Percentiles rank a stretch among this genome's conserved stretches.
Evolutionary conservation across 2,113 vertebrate genomes (phyloP).

Genomic region (Dasypus novemcinctus): DNA sequence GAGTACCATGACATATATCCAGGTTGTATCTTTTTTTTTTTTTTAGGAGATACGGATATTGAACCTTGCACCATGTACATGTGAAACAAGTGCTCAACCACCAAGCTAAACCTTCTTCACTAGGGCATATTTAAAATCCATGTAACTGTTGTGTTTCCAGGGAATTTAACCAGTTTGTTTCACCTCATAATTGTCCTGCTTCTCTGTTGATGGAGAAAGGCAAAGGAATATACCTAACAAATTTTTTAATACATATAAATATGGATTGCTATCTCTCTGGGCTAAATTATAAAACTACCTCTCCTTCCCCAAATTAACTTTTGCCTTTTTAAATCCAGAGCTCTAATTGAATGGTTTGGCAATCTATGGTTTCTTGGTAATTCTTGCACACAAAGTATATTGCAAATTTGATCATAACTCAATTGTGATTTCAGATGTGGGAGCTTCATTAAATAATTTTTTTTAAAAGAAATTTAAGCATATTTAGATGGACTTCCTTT

Average conservation of each 20-base stretch:
- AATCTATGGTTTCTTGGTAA: background rate
- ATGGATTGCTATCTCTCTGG: background rate
- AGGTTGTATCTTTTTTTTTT: too few relatives aligned
- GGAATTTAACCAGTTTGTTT: background rate
- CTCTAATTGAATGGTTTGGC: background rate
- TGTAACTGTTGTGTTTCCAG: too few relatives aligned
- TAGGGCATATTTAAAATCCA: background rate
- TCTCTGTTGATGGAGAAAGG: background rate
- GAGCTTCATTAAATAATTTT: background rate
- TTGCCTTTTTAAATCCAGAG: background rate
- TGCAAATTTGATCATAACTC: background rate
- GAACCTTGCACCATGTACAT: too few relatives aligned
- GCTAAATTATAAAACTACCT: background rate
- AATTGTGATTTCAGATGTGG: background rate
- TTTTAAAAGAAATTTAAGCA: background rate
- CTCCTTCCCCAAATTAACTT: background rate
- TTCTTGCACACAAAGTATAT: background rate
- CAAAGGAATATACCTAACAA: background rate
- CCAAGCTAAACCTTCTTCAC: too few relatives aligned
- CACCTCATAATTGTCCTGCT: accelerated
- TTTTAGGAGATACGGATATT: too few relatives aligned
- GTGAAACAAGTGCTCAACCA: too few relatives aligned
- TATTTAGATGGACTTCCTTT: background rate
- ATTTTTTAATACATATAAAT: background rate
- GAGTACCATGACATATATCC: background rate